Conservation (phyloP, 2,113 vertebrate genomes). For the Notothenia rossii region DNA sequence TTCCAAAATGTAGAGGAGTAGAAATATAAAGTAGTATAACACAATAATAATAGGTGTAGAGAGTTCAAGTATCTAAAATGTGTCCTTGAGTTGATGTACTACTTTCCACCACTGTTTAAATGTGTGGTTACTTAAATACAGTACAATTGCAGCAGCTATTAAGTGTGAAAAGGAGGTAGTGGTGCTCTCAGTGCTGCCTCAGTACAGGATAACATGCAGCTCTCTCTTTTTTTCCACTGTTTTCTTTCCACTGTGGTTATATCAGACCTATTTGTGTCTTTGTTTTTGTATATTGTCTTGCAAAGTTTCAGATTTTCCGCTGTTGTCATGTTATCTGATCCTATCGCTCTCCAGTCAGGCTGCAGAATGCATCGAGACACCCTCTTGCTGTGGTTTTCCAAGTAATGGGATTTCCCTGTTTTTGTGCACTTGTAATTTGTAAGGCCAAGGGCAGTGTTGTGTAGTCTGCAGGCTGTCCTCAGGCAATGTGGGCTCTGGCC, state of each 20-base stretch:
- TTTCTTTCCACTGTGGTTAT: neutral
- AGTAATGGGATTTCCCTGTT: conserved; percentile 33
- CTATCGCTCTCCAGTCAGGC: conserved; percentile 35
- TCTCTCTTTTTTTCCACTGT: neutral
- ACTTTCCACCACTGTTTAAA: neutral
- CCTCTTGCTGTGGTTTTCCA: conserved; percentile 37
- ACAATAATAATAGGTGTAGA: no score
- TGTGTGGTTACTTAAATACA: neutral
- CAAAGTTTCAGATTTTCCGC: conserved; percentile 40
- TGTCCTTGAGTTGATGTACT: no score
- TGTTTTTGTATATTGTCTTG: conserved; percentile 6
- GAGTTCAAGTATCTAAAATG: no score
- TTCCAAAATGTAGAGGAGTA: no score
- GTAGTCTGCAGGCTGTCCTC: conserved; percentile 67
- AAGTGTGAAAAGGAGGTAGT: neutral
- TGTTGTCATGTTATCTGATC: conserved; percentile 29
- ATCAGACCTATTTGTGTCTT: neutral
- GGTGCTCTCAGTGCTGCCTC: neutral
- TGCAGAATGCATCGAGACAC: conserved; percentile 2
- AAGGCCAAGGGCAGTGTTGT: conserved; percentile 49
- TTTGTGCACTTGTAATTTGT: conserved; percentile 58
- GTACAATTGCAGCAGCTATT: neutral
- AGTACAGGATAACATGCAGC: neutral
- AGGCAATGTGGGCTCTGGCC: conserved; percentile 54
- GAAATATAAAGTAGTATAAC: no score